Evolutionary conservation across 2,797 vertebrate genomes (phyloP).

Genomic region (Leptatherina wallacei): DNA sequence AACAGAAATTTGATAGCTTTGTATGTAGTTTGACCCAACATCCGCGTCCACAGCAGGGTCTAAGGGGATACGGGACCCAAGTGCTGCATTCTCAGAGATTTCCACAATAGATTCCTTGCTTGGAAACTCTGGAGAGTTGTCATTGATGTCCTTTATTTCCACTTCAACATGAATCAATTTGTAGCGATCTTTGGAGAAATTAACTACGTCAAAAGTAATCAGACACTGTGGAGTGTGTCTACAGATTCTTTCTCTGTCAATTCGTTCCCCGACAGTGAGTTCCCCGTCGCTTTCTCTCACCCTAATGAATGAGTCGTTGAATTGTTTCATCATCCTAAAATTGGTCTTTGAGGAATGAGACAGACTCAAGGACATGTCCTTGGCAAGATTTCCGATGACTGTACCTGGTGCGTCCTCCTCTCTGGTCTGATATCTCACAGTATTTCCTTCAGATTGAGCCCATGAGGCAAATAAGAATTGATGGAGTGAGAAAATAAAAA

Average conservation of each 20-base stretch:
- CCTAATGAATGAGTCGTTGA: constrained; percentile 91
- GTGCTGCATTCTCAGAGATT: constrained; percentile 89
- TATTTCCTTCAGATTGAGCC: constrained; percentile 85
- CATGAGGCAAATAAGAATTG: constrained; percentile 67
- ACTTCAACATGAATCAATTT: constrained; percentile 94
- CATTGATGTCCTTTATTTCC: constrained; percentile 93
- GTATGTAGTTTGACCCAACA: constrained; percentile 92
- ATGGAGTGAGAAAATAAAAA: constrained; percentile 70
- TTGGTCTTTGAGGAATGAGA: constrained; percentile 83
- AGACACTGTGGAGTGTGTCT: constrained; percentile 87
- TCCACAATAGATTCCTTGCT: constrained; percentile 87
- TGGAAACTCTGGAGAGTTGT: constrained; percentile 92
- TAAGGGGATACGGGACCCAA: constrained; percentile 90
- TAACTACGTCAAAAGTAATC: constrained; percentile 93
- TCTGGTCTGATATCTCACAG: constrained; percentile 90
- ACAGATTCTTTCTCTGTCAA: constrained; percentile 92
- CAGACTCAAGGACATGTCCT: constrained; percentile 90
- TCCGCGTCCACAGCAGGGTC: constrained; percentile 91
- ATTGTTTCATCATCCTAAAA: constrained; percentile 91
- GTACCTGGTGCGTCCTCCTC: constrained; percentile 92
- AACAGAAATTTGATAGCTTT: constrained; percentile 91
- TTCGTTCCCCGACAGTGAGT: constrained; percentile 89
- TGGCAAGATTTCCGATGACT: constrained; percentile 93
- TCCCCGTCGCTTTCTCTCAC: constrained; percentile 93
- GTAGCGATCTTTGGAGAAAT: constrained; percentile 91